These are phyloP conservation scores for Trigoniulus corallinus DNA, from an alignment of 1,140 invertebrate genomes.

Conservation along the genomic window DNA sequence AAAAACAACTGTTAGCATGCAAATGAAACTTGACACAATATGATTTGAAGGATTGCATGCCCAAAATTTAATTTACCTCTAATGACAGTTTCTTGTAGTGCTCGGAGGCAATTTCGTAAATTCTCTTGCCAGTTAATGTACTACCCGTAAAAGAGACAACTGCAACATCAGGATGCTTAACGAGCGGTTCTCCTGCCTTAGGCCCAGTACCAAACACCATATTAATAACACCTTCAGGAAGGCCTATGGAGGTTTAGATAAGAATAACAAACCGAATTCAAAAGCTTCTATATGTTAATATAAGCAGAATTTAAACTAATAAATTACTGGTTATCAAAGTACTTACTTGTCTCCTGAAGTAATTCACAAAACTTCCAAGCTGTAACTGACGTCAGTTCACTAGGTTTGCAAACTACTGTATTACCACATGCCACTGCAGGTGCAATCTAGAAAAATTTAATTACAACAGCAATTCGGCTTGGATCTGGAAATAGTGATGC, in stretches of 20 bases:
- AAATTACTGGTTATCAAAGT: background rate
- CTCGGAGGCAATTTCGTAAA: conserved; percentile 28
- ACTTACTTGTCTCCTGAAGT: conserved; percentile 32
- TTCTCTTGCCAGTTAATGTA: conserved; percentile 32
- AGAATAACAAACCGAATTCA: background rate
- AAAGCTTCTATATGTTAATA: background rate
- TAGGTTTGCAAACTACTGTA: conserved; percentile 41
- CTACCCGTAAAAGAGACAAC: conserved; percentile 39
- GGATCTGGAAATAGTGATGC: too few species aligned
- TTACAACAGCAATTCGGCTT: too few species aligned
- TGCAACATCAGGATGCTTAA: conserved; percentile 32
- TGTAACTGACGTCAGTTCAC: conserved; percentile 41
- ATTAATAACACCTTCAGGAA: conserved; percentile 40
- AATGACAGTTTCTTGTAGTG: conserved; percentile 37
- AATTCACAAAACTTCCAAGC: conserved; percentile 35
- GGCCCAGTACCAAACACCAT: conserved; percentile 38
- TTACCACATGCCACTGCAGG: conserved; percentile 39
- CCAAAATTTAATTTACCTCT: conserved; percentile 30
- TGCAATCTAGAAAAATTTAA: conserved; percentile 34
- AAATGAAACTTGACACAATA: background rate
- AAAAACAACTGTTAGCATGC: conserved; percentile 8
- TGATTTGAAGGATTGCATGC: too few species aligned
- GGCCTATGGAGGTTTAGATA: conserved; percentile 23
- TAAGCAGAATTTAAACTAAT: conserved; percentile 2
- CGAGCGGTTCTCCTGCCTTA: conserved; percentile 32